Evolutionary conservation across 2,888 invertebrate genomes (phyloP).

Genomic region (Apeira syringaria): DNA sequence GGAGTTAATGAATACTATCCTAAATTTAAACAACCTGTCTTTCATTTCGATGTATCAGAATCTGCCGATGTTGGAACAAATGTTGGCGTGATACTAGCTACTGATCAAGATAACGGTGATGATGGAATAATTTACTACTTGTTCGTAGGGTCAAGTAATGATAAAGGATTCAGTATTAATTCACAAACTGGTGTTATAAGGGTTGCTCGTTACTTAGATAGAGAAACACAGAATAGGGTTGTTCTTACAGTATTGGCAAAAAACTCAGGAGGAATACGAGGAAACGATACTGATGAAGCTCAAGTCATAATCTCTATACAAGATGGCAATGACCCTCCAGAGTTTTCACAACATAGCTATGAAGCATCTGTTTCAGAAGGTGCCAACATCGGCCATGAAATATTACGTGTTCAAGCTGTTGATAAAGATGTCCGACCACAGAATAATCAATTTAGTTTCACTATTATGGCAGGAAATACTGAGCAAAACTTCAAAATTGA

Average conservation of each 20-base stretch:
- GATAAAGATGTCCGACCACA: conserved; percentile 96
- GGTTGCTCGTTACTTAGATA: conserved; percentile 91
- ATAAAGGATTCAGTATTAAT: conserved; percentile 94
- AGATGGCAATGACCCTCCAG: conserved; percentile 98
- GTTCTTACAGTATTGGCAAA: conserved; percentile 97
- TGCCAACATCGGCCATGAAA: conserved; percentile 87
- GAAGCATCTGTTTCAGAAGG: conserved; percentile 93
- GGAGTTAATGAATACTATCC: conserved; percentile 96
- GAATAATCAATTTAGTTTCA: conserved; percentile 96
- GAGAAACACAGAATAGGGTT: conserved; percentile 95
- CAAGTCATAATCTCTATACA: conserved; percentile 96
- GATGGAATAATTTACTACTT: conserved; percentile 95
- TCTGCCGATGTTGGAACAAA: conserved; percentile 93
- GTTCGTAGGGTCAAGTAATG: conserved; percentile 96
- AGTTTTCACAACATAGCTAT: conserved; percentile 92
- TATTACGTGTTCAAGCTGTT: conserved; percentile 91
- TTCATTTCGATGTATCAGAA: conserved; percentile 96
- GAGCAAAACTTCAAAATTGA: conserved; percentile 95
- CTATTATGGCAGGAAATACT: conserved; percentile 92
- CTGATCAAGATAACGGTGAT: conserved; percentile 94
- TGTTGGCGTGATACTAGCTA: conserved; percentile 94
- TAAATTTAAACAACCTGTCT: conserved; percentile 93
- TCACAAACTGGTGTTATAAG: conserved; percentile 92
- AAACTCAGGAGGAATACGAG: conserved; percentile 96
- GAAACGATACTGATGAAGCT: conserved; percentile 97